phyloP scores from a whole-genome alignment of 2,113 vertebrate genomes.

The Cephalopholis sonnerati region DNA sequence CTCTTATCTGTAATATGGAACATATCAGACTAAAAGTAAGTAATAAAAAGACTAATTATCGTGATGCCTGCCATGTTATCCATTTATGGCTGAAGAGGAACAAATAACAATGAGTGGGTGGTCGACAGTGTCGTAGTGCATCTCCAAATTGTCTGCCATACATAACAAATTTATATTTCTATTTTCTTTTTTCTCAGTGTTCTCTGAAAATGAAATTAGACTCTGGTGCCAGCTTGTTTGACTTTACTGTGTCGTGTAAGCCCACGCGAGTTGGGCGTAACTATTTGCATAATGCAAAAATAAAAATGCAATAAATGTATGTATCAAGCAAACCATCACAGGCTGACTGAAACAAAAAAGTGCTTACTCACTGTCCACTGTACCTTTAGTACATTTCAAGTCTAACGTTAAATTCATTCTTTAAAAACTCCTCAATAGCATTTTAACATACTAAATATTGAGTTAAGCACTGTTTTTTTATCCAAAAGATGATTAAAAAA shows the following conservation, averaged over 20 bases:
- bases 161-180: background rate
- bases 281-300: too few relatives aligned
- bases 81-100: background rate
- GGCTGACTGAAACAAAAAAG: background rate
- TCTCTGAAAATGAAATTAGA: too few relatives aligned
- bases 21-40: background rate
- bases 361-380: too few relatives aligned
- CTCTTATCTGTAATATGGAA: background rate
- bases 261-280: too few relatives aligned
- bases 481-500: background rate
- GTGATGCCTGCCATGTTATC: background rate
- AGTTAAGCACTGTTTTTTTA: background rate
- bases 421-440: background rate
- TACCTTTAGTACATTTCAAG: background rate
- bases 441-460: background rate
- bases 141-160: background rate
- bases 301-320: too few relatives aligned
- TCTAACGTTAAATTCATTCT: background rate
- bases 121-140: too few relatives aligned
- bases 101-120: background rate
- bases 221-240: too few relatives aligned
- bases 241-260: too few relatives aligned
- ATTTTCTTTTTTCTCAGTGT: too few relatives aligned
- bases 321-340: background rate
- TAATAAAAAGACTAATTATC: background rate